These are phyloP conservation scores for Burhinus oedicnemus DNA, from an alignment of 2,113 vertebrate species.

Conservation along the genomic window DNA sequence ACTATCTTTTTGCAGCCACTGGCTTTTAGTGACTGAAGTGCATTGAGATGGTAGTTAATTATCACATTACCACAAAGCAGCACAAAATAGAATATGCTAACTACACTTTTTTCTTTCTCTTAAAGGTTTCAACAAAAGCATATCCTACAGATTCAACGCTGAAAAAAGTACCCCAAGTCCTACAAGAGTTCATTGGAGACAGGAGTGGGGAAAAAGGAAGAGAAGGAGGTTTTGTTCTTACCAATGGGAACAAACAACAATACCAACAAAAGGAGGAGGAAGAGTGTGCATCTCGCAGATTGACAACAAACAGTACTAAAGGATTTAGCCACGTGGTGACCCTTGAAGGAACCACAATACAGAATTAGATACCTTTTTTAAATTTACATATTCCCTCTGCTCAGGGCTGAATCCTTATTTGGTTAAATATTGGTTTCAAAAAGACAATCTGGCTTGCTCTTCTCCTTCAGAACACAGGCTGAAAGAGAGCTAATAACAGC, in stretches of 20 bases:
- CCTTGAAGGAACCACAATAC: neutral
- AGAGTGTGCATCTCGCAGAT: fast-evolving
- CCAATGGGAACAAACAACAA: fast-evolving
- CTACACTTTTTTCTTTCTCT: neutral
- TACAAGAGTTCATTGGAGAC: neutral
- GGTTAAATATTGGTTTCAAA: neutral
- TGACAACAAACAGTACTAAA: neutral
- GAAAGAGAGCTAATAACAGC: neutral
- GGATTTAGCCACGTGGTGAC: neutral
- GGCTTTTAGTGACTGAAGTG: neutral
- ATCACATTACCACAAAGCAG: neutral
- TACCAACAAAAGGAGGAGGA: neutral
- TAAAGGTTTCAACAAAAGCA: neutral
- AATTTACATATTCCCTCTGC: neutral
- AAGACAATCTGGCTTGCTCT: neutral
- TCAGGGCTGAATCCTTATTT: neutral
- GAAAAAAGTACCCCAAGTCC: neutral
- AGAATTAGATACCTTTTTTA: neutral
- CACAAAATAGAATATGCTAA: neutral
- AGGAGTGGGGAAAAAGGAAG: neutral
- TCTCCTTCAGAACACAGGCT: neutral
- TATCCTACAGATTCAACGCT: neutral
- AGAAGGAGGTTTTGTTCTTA: neutral
- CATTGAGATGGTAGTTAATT: neutral
- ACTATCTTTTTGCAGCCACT: neutral